Evolutionary conservation across 2,888 invertebrate species (phyloP).

Genomic region (Synergus itoensis): DNA sequence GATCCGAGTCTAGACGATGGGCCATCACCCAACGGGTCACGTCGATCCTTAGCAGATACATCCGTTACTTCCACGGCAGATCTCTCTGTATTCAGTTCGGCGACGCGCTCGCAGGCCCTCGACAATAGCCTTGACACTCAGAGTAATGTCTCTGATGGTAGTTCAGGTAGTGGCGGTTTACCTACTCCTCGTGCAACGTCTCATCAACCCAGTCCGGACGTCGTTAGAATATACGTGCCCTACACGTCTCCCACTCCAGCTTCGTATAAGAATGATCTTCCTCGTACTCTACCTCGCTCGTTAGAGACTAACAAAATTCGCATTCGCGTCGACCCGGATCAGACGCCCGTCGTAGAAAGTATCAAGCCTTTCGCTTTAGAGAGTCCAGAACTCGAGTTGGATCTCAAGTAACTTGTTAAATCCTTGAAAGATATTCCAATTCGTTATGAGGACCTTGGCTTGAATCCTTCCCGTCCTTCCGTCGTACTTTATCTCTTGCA

Average conservation of each 20-base stretch:
- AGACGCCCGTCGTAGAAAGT: constrained; percentile 80
- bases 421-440: background rate
- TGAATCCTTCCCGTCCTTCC: constrained; percentile 1
- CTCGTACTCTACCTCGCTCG: constrained; percentile 79
- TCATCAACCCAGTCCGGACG: constrained; percentile 85
- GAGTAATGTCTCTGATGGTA: constrained; percentile 87
- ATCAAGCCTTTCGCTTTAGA: constrained; percentile 74
- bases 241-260: constrained; percentile 83
- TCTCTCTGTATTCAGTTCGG: constrained; percentile 87
- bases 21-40: constrained; percentile 85
- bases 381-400: constrained; percentile 72
- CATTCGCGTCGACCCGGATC: constrained; percentile 85
- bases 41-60: constrained; percentile 89
- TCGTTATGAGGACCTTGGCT: constrained; percentile 4
- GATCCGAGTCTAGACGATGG: constrained; percentile 85
- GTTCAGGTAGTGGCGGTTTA: constrained; percentile 82
- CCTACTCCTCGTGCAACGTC: constrained; percentile 84
- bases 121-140: constrained; percentile 88
- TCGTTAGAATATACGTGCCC: constrained; percentile 89
- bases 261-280: constrained; percentile 80
- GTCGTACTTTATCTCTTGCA: background rate
- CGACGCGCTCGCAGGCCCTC: constrained; percentile 85
- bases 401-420: constrained; percentile 68
- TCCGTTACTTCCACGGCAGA: constrained; percentile 92
- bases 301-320: constrained; percentile 86